Evolutionary conservation across 2,113 vertebrate genomes (phyloP).

Genomic region (Malurus melanocephalus): DNA sequence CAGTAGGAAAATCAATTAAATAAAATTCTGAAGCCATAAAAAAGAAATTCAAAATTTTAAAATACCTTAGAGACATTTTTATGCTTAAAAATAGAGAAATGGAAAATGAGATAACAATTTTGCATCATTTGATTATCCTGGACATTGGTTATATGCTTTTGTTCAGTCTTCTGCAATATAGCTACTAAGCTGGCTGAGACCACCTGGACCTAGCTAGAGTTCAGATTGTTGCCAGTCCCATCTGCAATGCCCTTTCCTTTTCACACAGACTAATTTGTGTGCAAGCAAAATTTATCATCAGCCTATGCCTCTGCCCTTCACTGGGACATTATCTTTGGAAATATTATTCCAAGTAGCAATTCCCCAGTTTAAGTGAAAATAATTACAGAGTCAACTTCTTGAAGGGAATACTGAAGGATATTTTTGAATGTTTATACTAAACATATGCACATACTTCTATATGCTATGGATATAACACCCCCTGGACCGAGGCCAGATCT

Average conservation of each 20-base stretch:
- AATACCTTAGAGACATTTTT: neutral
- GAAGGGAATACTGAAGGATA: neutral
- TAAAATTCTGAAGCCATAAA: neutral
- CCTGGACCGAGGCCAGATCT: slow-evolving; percentile 12
- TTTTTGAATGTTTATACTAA: slow-evolving; percentile 37
- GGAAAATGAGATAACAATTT: neutral
- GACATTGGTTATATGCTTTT: neutral
- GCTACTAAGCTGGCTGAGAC: neutral
- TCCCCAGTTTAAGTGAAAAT: slow-evolving; percentile 24
- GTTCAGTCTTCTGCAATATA: neutral
- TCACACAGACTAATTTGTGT: neutral
- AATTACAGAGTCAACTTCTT: neutral
- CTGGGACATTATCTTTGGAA: slow-evolving; percentile 9
- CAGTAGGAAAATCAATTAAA: neutral
- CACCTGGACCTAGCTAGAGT: neutral
- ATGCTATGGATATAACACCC: neutral
- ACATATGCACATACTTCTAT: neutral
- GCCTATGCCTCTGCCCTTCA: neutral
- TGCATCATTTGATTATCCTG: neutral
- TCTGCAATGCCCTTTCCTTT: neutral
- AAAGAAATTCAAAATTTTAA: neutral
- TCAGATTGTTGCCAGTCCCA: slow-evolving; percentile 5
- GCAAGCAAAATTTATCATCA: slow-evolving; percentile 13
- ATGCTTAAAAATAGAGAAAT: neutral
- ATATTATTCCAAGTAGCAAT: slow-evolving; percentile 30